Conservation (phyloP, 53 echinoderm and acorn worm species). For the Astropecten irregularis region DNA sequence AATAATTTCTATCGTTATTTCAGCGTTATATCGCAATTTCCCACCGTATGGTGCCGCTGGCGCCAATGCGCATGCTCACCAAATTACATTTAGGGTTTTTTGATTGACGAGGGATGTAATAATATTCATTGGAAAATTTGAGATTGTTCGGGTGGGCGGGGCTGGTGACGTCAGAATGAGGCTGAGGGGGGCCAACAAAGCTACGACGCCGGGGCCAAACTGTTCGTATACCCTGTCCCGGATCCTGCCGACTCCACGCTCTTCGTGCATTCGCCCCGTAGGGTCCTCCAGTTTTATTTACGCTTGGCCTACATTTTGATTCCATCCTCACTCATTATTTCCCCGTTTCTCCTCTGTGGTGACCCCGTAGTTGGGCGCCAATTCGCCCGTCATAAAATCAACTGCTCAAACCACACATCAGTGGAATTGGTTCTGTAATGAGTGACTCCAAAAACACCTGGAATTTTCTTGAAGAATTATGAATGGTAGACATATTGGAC, state of each 20-base stretch:
- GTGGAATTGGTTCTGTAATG: not conserved
- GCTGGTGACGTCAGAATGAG: constrained; percentile 8
- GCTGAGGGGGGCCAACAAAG: too few relatives aligned
- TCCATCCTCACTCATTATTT: too few relatives aligned
- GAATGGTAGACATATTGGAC: too few relatives aligned
- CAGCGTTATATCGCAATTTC: not conserved
- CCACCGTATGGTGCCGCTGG: not conserved
- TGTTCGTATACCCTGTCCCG: not conserved
- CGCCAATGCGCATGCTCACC: not conserved
- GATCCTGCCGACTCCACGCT: not conserved
- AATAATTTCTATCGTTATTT: not conserved
- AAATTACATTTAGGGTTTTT: not conserved
- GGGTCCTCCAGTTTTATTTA: not conserved
- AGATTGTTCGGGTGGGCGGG: not conserved
- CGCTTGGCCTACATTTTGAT: constrained; percentile 34
- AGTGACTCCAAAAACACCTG: too few relatives aligned
- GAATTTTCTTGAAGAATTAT: too few relatives aligned
- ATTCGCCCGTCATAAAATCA: constrained; percentile 3
- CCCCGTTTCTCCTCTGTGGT: too few relatives aligned
- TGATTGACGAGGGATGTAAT: too few relatives aligned
- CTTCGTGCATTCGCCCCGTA: not conserved
- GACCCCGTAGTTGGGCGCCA: too few relatives aligned
- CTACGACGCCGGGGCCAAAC: constrained; percentile 28
- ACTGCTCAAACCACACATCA: not conserved
- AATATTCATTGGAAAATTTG: not conserved